Percentiles rank a stretch among this genome's conserved stretches.
These are phyloP conservation scores for Streblospio benedicti DNA, from an alignment of 1,140 invertebrate species.

Conservation along the genomic window DNA sequence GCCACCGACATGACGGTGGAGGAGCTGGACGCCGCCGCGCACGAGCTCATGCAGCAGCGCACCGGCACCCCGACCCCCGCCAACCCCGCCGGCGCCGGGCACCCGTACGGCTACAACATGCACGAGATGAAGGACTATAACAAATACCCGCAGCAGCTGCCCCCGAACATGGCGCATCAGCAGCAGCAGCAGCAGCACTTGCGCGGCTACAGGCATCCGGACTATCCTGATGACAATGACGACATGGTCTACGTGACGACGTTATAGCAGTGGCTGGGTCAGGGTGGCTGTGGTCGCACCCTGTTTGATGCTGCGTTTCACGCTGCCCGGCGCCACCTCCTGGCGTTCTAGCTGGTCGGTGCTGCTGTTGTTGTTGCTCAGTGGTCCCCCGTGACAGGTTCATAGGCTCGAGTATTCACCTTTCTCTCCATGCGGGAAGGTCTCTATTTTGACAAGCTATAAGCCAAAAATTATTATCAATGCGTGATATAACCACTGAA, in stretches of 20 bases:
- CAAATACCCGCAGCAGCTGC: slow-evolving; percentile 26
- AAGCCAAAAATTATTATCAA: too few relatives aligned
- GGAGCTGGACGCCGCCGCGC: slow-evolving; percentile 82
- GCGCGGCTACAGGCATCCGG: slow-evolving; percentile 3
- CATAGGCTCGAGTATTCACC: too few relatives aligned
- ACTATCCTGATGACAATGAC: slow-evolving; percentile 23
- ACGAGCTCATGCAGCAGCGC: slow-evolving; percentile 53
- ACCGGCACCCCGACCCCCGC: slow-evolving; percentile 17
- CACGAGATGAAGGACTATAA: slow-evolving; percentile 38
- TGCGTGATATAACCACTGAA: too few relatives aligned
- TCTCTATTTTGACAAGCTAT: too few relatives aligned
- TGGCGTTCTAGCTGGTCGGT: too few relatives aligned
- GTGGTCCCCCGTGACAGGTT: too few relatives aligned
- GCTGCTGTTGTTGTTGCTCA: too few relatives aligned
- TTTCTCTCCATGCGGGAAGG: too few relatives aligned
- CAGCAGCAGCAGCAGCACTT: background rate
- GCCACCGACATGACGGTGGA: slow-evolving; percentile 89
- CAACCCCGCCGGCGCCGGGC: slow-evolving; percentile 27
- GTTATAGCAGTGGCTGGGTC: slow-evolving; percentile 30
- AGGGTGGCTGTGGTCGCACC: too few relatives aligned
- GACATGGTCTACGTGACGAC: slow-evolving; percentile 32
- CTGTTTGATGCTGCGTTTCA: too few relatives aligned
- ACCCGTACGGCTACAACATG: slow-evolving; percentile 29
- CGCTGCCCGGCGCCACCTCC: too few relatives aligned
- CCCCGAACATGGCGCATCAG: background rate